Percentiles rank a stretch among this genome's conserved stretches.
Conservation (phyloP, 2,888 invertebrate genomes). For the Hypomecis punctinalis region DNA sequence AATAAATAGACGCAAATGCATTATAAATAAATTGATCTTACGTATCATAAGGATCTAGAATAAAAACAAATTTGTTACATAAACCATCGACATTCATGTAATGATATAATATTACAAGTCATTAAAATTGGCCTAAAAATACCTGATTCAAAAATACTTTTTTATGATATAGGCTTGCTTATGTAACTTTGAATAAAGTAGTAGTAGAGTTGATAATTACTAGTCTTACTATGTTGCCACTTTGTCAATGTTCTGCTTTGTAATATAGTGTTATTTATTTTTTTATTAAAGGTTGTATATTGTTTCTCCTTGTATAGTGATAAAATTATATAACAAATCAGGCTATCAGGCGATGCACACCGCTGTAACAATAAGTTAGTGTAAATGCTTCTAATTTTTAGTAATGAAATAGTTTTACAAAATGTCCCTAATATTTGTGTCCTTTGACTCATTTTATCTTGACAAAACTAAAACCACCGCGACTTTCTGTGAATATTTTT, state of each 20-base stretch:
- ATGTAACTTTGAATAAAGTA: constrained; percentile 58
- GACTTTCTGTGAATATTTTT: constrained; percentile 55
- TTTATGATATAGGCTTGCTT: constrained; percentile 33
- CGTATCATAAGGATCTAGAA: constrained; percentile 18
- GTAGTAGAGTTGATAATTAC: constrained; percentile 67
- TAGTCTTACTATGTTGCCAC: constrained; percentile 84
- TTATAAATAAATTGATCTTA: constrained; percentile 16
- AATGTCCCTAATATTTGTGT: constrained; percentile 19
- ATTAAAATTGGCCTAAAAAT: constrained; percentile 35
- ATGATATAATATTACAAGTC: constrained; percentile 9
- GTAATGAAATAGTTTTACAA: constrained; percentile 32
- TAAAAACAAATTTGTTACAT: constrained; percentile 1
- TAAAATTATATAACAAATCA: constrained; percentile 61
- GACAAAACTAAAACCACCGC: constrained; percentile 58
- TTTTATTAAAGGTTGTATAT: constrained; percentile 77
- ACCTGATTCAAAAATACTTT: constrained; percentile 15
- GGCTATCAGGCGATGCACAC: constrained; percentile 68
- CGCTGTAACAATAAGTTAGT: constrained; percentile 35
- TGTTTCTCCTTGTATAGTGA: constrained; percentile 58
- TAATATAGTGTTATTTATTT: constrained; percentile 82
- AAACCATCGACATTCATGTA: constrained; percentile 14
- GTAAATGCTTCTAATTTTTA: constrained; percentile 35
- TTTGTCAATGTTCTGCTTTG: constrained; percentile 81
- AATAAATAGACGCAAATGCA: constrained; percentile 10
- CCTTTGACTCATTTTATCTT: constrained; percentile 34